Percentiles rank a stretch among this genome's conserved stretches.
Conservation (phyloP, 2,888 invertebrate genomes). For the Eristalis tenax region DNA sequence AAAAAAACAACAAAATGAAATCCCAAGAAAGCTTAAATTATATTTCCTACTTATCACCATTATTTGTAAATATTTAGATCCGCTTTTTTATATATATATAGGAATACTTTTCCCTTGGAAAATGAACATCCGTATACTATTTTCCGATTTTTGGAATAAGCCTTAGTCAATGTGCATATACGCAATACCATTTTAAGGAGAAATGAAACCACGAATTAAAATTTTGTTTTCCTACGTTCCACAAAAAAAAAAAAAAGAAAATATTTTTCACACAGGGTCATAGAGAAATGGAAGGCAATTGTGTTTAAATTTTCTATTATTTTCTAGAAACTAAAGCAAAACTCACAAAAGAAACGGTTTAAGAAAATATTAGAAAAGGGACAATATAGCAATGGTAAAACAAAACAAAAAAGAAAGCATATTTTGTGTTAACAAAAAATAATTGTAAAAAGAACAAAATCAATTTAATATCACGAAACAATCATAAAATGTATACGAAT, state of each 20-base stretch:
- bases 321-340: constrained; percentile 15
- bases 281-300: constrained; percentile 32
- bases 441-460: constrained; percentile 45
- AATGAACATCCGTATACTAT: constrained; percentile 66
- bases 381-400: constrained; percentile 79
- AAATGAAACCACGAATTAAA: background rate
- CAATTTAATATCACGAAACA: constrained; percentile 69
- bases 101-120: constrained; percentile 46
- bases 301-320: background rate
- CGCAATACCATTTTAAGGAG: constrained; percentile 47
- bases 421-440: constrained; percentile 40
- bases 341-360: constrained; percentile 27
- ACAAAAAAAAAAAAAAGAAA: constrained; percentile 13
- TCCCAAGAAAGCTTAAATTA: constrained; percentile 19
- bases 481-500: constrained; percentile 72
- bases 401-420: constrained; percentile 11
- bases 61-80: constrained; percentile 60
- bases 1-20: background rate
- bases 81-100: constrained; percentile 59
- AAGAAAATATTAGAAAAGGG: constrained; percentile 74
- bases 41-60: constrained; percentile 35
- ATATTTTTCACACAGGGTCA: constrained; percentile 64
- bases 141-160: constrained; percentile 72
- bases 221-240: constrained; percentile 15
- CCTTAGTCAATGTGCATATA: constrained; percentile 69